Conservation (phyloP, 2,888 invertebrate species). For the Apodemia mormo region DNA sequence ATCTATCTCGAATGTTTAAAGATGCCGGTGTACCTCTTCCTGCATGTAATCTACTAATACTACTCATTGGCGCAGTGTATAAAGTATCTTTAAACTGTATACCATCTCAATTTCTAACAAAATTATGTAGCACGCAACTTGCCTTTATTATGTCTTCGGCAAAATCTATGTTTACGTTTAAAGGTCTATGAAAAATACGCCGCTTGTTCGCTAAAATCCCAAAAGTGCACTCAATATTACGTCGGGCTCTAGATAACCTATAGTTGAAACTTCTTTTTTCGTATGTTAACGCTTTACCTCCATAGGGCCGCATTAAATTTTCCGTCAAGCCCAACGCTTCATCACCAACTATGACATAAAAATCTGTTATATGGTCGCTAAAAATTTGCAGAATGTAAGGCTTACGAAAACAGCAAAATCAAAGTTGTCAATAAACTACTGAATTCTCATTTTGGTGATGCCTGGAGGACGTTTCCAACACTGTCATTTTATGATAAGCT, state of each 20-base stretch:
- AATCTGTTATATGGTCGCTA: no score
- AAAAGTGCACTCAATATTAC: slow-evolving; percentile 25
- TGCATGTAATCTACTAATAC: no score
- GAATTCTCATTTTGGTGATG: neutral
- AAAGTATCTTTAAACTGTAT: slow-evolving; percentile 38
- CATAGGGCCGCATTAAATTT: slow-evolving; percentile 43
- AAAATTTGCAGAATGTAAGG: slow-evolving; percentile 3
- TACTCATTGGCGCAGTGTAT: slow-evolving; percentile 30
- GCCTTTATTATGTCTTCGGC: slow-evolving; percentile 41
- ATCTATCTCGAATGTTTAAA: no score
- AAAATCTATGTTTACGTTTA: slow-evolving; percentile 39
- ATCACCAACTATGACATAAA: slow-evolving; percentile 37
- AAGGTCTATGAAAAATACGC: slow-evolving; percentile 35
- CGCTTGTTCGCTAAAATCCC: slow-evolving; percentile 25
- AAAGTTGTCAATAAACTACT: neutral
- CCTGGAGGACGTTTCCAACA: neutral
- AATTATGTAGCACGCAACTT: slow-evolving; percentile 38
- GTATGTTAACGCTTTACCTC: slow-evolving; percentile 37
- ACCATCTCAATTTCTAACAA: slow-evolving; percentile 41
- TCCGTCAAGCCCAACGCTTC: slow-evolving; percentile 43
- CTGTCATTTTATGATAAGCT: neutral
- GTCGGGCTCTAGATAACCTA: slow-evolving; percentile 42
- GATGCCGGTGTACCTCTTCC: no score
- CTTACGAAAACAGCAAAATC: slow-evolving; percentile 13
- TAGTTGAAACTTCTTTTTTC: slow-evolving; percentile 44